These are phyloP conservation scores for Heteromormyrus szaboi DNA, from an alignment of 2,797 vertebrate genomes.

Conservation along the genomic window DNA sequence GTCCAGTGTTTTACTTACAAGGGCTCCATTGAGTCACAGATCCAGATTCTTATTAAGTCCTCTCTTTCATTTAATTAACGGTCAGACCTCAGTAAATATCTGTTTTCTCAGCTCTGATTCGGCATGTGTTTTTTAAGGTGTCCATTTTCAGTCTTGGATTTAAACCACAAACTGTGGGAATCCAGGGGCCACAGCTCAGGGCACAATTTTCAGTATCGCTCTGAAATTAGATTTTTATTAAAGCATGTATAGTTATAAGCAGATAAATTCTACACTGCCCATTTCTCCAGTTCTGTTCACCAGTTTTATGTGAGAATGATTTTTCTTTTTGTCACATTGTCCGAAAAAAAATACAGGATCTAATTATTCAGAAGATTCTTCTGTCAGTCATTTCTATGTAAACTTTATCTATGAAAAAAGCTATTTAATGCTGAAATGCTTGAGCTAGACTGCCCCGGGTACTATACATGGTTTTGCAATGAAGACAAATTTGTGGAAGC, in stretches of 20 bases:
- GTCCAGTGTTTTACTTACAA: slow-evolving; percentile 28
- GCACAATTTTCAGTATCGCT: neutral
- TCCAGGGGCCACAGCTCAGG: neutral
- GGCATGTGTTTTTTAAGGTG: neutral
- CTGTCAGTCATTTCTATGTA: neutral
- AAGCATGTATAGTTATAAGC: neutral
- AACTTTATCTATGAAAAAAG: neutral
- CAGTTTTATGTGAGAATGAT: neutral
- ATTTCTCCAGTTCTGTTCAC: neutral
- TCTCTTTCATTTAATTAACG: neutral
- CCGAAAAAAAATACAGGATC: neutral
- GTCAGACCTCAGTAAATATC: neutral
- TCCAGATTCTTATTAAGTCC: slow-evolving; percentile 10
- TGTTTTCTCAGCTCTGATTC: neutral
- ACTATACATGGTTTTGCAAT: neutral
- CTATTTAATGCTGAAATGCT: neutral
- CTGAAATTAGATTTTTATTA: neutral
- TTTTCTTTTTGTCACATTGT: neutral
- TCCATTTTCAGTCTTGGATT: neutral
- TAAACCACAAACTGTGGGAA: neutral
- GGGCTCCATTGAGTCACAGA: slow-evolving; percentile 23
- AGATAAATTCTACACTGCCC: neutral
- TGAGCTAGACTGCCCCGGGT: neutral
- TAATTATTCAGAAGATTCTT: neutral
- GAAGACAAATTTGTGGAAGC: neutral